A percentile compares a stretch with the other conserved stretches of the same genome.
Evolutionary conservation across 1,140 invertebrate genomes (phyloP).

Genomic region (Drosophila athabasca): DNA sequence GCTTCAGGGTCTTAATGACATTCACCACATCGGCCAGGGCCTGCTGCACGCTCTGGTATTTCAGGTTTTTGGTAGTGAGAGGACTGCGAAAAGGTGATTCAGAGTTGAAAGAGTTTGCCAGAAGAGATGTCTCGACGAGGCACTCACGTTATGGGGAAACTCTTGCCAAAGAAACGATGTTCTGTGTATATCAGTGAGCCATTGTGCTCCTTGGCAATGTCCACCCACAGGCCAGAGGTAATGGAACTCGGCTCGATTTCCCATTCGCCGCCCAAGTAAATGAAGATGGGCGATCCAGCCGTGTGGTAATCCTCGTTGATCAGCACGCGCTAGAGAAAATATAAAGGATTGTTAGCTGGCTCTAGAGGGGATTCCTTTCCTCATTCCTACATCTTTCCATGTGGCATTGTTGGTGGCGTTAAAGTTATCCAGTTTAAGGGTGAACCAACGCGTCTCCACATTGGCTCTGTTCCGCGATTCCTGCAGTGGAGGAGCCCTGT

Average conservation of each 20-base stretch:
- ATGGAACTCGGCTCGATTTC: constrained; percentile 84
- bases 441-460: constrained; percentile 61
- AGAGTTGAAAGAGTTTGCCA: not conserved
- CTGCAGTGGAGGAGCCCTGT: constrained; percentile 52
- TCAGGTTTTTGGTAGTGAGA: constrained; percentile 86
- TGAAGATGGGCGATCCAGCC: constrained; percentile 84
- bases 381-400: constrained; percentile 86
- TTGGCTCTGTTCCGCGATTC: constrained; percentile 17
- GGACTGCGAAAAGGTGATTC: constrained; percentile 29
- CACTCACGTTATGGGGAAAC: constrained; percentile 88
- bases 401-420: constrained; percentile 86
- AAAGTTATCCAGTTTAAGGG: constrained; percentile 87
- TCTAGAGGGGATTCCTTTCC: too few relatives aligned
- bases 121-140: not conserved
- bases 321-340: constrained; percentile 80
- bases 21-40: constrained; percentile 90
- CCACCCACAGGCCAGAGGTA: constrained; percentile 85
- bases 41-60: constrained; percentile 89
- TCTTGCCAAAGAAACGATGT: constrained; percentile 93
- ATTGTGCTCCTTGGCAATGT: constrained; percentile 86
- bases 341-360: not conserved
- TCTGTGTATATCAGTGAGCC: constrained; percentile 89
- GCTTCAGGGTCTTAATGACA: constrained; percentile 87
- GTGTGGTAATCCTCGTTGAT: constrained; percentile 87
- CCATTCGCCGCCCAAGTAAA: constrained; percentile 89